phyloP scores from a whole-genome alignment of 2,113 vertebrate genomes.

The Columba livia region DNA sequence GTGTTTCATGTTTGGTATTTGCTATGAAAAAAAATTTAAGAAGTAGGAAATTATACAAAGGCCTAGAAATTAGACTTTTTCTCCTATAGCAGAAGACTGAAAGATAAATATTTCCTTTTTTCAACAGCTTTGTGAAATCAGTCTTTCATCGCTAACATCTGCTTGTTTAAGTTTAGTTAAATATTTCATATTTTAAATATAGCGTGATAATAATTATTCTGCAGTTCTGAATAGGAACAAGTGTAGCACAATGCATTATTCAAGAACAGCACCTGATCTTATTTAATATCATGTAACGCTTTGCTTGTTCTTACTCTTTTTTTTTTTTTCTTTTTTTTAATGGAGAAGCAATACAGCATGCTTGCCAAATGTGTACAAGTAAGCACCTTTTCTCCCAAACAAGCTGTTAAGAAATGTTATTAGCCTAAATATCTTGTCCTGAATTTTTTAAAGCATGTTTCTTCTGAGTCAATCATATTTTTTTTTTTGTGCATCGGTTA shows the following conservation, averaged over 20 bases:
- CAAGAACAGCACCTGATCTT: slow-evolving; percentile 62
- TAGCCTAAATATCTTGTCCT: slow-evolving; percentile 50
- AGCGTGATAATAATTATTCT: slow-evolving; percentile 56
- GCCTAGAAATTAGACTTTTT: background rate
- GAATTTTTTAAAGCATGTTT: slow-evolving; percentile 29
- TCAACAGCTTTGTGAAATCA: background rate
- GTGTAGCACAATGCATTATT: slow-evolving; percentile 55
- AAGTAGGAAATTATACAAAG: background rate
- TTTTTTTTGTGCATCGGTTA: background rate
- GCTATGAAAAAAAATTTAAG: background rate
- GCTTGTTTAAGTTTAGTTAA: slow-evolving; percentile 14
- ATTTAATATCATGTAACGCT: slow-evolving; percentile 48
- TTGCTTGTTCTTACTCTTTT: slow-evolving; percentile 45
- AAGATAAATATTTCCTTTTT: background rate
- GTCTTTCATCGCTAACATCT: background rate
- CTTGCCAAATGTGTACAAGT: slow-evolving; percentile 36
- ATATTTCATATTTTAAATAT: slow-evolving; percentile 49
- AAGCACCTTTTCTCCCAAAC: slow-evolving; percentile 21
- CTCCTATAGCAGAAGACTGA: background rate
- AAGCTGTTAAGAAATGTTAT: slow-evolving; percentile 50
- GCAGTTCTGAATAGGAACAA: slow-evolving; percentile 34
- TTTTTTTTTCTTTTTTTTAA: background rate
- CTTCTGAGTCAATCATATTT: background rate
- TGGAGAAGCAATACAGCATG: slow-evolving; percentile 33
- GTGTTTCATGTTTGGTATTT: background rate